A percentile compares a stretch with the other conserved stretches of the same genome.
Conservation (phyloP, 2,113 vertebrate species). For the Psephotus haematonotus region DNA sequence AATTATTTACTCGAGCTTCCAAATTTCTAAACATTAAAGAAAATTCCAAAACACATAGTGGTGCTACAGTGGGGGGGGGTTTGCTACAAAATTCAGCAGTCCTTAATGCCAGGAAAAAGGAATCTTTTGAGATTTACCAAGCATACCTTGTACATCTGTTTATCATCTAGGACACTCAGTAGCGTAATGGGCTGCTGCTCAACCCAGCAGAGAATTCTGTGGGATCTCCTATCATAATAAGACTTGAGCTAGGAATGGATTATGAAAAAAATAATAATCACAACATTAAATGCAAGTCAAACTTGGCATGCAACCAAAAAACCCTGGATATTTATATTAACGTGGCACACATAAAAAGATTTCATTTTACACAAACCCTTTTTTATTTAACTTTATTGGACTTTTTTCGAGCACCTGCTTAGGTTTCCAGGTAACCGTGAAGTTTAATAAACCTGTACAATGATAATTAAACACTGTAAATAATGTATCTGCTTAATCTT, state of each 20-base stretch:
- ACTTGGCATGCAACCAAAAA: slow-evolving; percentile 19
- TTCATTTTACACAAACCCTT: slow-evolving; percentile 42
- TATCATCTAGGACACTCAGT: slow-evolving; percentile 35
- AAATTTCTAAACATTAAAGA: slow-evolving; percentile 58
- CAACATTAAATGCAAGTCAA: slow-evolving; percentile 25
- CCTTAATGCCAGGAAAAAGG: slow-evolving; percentile 12
- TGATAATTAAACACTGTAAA: slow-evolving; percentile 78
- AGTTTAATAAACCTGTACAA: slow-evolving; percentile 76
- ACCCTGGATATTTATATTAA: slow-evolving; percentile 21
- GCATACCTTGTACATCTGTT: slow-evolving; percentile 37
- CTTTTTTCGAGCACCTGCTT: slow-evolving; percentile 46
- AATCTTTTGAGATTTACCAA: not conserved
- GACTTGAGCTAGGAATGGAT: slow-evolving; percentile 32
- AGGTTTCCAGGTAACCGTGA: slow-evolving; percentile 73
- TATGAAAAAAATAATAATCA: slow-evolving; percentile 29
- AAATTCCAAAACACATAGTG: slow-evolving; percentile 16
- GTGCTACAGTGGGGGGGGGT: not conserved
- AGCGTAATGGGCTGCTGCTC: not conserved
- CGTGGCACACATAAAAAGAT: slow-evolving; percentile 25
- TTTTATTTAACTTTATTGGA: slow-evolving; percentile 52
- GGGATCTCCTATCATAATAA: not conserved
- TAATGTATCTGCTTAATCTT: slow-evolving; percentile 76
- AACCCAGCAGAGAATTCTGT: not conserved
- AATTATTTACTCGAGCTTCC: slow-evolving; percentile 49
- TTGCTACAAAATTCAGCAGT: slow-evolving; percentile 41